phyloP scores from a whole-genome alignment of 1,140 invertebrate species.

The Holotrichia oblita region DNA sequence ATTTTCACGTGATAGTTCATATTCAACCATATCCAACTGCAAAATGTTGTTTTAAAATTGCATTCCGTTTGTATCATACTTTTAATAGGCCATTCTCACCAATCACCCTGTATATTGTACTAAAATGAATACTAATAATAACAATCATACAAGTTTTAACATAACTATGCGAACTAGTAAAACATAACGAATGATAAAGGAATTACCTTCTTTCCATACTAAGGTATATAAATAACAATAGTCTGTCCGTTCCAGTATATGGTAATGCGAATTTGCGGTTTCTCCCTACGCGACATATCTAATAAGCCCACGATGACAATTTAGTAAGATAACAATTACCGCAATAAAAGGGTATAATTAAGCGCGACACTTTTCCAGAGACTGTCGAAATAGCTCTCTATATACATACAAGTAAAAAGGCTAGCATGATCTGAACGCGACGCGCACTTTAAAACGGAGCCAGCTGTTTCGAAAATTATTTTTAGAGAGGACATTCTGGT shows the following conservation, averaged over 20 bases:
- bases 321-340: conserved; percentile 1
- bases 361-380: neutral
- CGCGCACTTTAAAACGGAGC: neutral
- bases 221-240: conserved; percentile 58
- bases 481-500: conserved; percentile 10
- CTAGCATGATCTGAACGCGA: neutral
- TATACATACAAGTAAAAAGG: neutral
- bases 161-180: no score
- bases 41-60: no score
- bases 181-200: neutral
- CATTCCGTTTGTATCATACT: no score
- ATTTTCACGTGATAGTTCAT: no score
- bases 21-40: no score
- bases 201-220: conserved; percentile 16
- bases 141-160: no score
- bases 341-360: conserved; percentile 9
- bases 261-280: conserved; percentile 66
- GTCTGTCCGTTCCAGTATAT: conserved; percentile 65
- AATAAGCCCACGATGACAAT: conserved; percentile 4
- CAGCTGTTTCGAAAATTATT: conserved; percentile 27
- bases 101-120: no score
- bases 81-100: no score
- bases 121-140: no score
- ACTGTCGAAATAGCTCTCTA: conserved; percentile 3
- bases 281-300: conserved; percentile 64